phyloP scores from a whole-genome alignment of 2,113 vertebrate genomes.

The Redunca redunca region DNA sequence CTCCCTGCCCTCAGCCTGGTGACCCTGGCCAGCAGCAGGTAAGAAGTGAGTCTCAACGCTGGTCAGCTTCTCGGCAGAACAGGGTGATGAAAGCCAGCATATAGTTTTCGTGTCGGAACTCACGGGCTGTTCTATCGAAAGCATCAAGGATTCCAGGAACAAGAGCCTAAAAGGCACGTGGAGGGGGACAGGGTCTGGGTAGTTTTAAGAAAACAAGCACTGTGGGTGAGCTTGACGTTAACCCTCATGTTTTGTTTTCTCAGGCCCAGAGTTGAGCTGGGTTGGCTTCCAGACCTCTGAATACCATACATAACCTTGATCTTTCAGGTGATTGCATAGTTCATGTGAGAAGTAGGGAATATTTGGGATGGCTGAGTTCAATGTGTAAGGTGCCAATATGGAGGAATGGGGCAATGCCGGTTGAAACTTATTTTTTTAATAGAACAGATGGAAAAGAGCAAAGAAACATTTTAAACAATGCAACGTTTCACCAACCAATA shows the following conservation, averaged over 20 bases:
- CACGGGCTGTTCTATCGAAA: not conserved
- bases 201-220: not conserved
- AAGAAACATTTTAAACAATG: not conserved
- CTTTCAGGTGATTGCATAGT: not conserved
- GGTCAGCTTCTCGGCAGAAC: slow-evolving; percentile 44
- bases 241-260: not conserved
- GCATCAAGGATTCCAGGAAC: not conserved
- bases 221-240: not conserved
- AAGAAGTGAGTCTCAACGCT: slow-evolving; percentile 45
- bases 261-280: not conserved
- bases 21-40: not conserved
- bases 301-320: not conserved
- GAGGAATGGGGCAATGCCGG: not conserved
- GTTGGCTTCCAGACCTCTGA: not conserved
- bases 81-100: slow-evolving; percentile 33
- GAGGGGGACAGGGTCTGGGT: rapidly evolving
- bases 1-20: not conserved
- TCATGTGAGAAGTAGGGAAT: not conserved
- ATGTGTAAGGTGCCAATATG: not conserved
- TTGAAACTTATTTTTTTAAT: not conserved
- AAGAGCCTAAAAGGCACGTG: not conserved
- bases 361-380: not conserved
- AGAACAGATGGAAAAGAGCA: not conserved
- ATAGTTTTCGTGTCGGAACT: not conserved
- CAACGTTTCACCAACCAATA: not conserved